Percentiles rank a stretch among this genome's conserved stretches.
Conservation (phyloP, 1,140 invertebrate species). For the Pantala flavescens region DNA sequence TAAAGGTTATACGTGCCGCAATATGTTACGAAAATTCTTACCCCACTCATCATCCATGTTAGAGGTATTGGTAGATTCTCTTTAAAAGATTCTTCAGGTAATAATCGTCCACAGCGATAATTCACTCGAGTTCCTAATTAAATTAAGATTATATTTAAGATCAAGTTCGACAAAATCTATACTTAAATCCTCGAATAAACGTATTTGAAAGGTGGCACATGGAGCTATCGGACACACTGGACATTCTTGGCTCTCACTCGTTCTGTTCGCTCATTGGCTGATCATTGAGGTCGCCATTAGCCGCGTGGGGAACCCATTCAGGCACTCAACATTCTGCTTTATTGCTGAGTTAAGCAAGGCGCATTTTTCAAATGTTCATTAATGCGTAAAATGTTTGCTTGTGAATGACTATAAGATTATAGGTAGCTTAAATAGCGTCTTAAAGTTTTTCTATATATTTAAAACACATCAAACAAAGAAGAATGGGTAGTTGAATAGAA, state of each 20-base stretch:
- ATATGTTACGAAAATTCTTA: not conserved
- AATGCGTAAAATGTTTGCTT: too few relatives aligned
- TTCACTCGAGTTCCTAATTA: not conserved
- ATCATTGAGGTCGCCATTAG: conserved; percentile 8
- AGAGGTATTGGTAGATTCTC: not conserved
- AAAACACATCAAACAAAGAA: too few relatives aligned
- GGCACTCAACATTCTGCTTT: not conserved
- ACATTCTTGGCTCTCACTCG: conserved; percentile 3
- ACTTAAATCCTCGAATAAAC: not conserved
- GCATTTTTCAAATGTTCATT: too few relatives aligned
- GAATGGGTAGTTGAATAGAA: too few relatives aligned
- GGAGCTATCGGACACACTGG: not conserved
- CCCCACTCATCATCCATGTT: conserved; percentile 7
- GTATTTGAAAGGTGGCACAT: conserved; percentile 5
- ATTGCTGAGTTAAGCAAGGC: not conserved
- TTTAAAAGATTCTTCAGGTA: not conserved
- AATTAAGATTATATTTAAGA: not conserved
- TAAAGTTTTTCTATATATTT: too few relatives aligned
- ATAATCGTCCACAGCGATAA: not conserved
- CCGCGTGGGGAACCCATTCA: not conserved
- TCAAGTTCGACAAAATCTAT: not conserved
- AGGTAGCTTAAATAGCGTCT: too few relatives aligned
- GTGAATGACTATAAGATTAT: too few relatives aligned
- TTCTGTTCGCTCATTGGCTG: not conserved
- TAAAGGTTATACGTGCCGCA: not conserved